Evolutionary conservation across 2,888 invertebrate species (phyloP).

Genomic region (Carterocephalus palaemon): DNA sequence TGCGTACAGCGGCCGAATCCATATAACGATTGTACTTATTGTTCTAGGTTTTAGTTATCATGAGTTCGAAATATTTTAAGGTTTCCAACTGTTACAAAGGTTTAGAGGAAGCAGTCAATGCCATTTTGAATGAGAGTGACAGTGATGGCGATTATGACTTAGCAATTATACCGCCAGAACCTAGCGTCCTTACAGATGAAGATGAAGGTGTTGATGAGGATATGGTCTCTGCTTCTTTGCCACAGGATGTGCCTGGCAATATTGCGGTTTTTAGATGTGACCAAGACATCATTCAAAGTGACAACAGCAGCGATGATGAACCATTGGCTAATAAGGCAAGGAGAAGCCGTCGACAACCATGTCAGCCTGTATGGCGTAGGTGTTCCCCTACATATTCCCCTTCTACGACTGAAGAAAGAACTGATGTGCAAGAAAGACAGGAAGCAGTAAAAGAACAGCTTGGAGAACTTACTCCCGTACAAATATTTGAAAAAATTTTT

Average conservation of each 20-base stretch:
- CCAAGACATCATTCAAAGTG: conserved; percentile 15
- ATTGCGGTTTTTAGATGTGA: not conserved
- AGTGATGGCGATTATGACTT: not conserved
- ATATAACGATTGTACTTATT: no score
- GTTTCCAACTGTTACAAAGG: not conserved
- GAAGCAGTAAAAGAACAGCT: conserved; percentile 26
- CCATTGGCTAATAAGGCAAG: not conserved
- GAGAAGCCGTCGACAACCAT: conserved; percentile 28
- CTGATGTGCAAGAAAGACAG: conserved; percentile 30
- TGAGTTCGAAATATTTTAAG: no score
- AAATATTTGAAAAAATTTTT: conserved; percentile 10
- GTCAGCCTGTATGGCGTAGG: not conserved
- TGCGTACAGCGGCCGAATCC: no score
- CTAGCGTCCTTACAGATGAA: conserved; percentile 31
- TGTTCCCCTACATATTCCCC: conserved; percentile 23
- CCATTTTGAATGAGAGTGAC: not conserved
- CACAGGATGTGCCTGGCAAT: conserved; percentile 32
- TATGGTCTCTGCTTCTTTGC: conserved; percentile 28
- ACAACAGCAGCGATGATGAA: conserved; percentile 28
- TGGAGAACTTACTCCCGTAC: conserved; percentile 1
- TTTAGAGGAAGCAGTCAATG: not conserved
- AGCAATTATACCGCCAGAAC: conserved; percentile 22
- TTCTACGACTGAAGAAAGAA: conserved; percentile 31
- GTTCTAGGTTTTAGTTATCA: no score
- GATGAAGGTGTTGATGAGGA: conserved; percentile 33